Conservation (phyloP, 2,113 vertebrate genomes). For the Paralichthys olivaceus region DNA sequence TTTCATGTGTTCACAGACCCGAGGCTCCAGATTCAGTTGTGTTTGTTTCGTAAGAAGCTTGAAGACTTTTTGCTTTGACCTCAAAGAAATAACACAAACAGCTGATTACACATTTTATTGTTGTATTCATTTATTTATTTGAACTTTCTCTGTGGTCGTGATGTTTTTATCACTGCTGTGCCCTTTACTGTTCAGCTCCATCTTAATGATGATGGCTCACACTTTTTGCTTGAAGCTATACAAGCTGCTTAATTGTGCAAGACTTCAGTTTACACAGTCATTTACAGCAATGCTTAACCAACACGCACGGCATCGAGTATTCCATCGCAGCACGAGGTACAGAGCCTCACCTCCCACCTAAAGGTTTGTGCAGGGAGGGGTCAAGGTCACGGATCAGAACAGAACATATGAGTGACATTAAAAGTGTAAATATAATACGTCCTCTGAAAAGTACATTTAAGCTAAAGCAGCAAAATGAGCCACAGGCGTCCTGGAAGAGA, state of each 20-base stretch:
- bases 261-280: slow-evolving; percentile 32
- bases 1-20: neutral
- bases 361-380: no score
- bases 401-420: neutral
- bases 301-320: neutral
- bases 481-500: no score
- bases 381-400: neutral
- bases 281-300: slow-evolving; percentile 32
- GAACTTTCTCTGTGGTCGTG: no score
- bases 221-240: neutral
- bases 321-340: neutral
- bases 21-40: no score
- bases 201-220: neutral
- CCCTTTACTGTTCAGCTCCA: neutral
- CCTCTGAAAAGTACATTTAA: no score
- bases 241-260: slow-evolving; percentile 25
- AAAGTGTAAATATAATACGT: no score
- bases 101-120: no score
- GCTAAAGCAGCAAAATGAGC: no score
- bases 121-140: no score
- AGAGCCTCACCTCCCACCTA: neutral
- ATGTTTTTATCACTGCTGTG: no score
- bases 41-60: no score
- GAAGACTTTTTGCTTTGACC: neutral
- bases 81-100: no score